These are phyloP conservation scores for Drosophila sulfurigaster DNA, from an alignment of 1,140 invertebrate species.

Conservation along the genomic window DNA sequence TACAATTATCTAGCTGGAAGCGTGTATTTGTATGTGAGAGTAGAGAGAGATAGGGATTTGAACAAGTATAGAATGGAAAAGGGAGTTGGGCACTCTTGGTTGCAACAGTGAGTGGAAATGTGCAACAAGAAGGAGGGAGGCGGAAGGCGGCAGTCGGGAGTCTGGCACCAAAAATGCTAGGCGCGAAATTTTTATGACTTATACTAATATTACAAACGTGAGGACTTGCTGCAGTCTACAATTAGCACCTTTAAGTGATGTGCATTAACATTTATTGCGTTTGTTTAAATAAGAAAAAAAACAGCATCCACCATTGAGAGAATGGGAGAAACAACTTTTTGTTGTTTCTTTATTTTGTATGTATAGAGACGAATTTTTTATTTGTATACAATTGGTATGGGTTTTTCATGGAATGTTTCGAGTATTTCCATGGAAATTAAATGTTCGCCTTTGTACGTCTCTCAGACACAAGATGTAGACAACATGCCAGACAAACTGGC, in stretches of 20 bases:
- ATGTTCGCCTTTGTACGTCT: conserved; percentile 20
- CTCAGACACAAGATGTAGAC: conserved; percentile 50
- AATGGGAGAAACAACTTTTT: conserved; percentile 13
- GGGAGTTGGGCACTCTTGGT: neutral
- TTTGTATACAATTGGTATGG: conserved; percentile 51
- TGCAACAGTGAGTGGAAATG: neutral
- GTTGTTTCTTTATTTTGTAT: neutral
- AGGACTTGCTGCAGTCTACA: conserved; percentile 54
- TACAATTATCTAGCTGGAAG: conserved; percentile 3
- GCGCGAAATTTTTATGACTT: conserved; percentile 61
- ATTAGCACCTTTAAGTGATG: conserved; percentile 59
- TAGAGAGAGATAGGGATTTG: neutral
- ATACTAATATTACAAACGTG: conserved; percentile 56
- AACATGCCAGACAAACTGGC: conserved; percentile 68
- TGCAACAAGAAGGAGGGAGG: neutral
- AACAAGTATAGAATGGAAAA: neutral
- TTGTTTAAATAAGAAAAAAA: conserved; percentile 40
- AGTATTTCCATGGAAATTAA: conserved; percentile 52
- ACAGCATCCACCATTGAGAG: conserved; percentile 11
- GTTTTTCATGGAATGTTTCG: conserved; percentile 60
- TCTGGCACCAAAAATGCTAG: conserved; percentile 13
- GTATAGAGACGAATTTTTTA: conserved; percentile 18
- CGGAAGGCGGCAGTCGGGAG: neutral
- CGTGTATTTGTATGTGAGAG: neutral
- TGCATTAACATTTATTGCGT: conserved; percentile 49